Conservation (phyloP, 2,797 vertebrate genomes). For the Siniperca undulata region DNA sequence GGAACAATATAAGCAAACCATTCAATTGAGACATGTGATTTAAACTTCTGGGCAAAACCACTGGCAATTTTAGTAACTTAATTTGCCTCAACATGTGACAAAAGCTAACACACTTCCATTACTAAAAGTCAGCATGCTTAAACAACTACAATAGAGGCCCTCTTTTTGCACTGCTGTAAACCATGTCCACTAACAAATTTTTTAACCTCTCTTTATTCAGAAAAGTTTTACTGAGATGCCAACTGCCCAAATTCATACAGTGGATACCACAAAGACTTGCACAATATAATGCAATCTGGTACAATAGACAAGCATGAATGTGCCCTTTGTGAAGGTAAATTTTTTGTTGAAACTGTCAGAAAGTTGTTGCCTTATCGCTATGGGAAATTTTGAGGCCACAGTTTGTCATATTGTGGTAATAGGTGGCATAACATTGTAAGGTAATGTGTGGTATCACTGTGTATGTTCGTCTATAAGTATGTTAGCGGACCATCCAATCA, state of each 20-base stretch:
- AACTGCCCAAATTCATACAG: neutral
- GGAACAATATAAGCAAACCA: neutral
- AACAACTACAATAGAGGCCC: neutral
- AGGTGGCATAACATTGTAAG: neutral
- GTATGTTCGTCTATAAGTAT: neutral
- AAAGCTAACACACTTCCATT: neutral
- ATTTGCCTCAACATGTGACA: neutral
- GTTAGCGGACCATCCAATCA: neutral
- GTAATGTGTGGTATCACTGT: neutral
- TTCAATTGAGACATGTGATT: slow-evolving; percentile 18
- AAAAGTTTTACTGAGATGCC: neutral
- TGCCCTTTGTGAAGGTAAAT: neutral
- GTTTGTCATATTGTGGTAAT: neutral
- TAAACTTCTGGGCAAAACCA: slow-evolving; percentile 5
- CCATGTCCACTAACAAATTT: neutral
- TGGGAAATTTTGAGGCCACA: neutral
- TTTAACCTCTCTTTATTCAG: neutral
- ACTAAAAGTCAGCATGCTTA: neutral
- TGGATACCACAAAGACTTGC: neutral
- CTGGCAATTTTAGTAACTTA: neutral
- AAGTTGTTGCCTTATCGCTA: neutral
- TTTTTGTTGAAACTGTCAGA: neutral
- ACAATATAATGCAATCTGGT: neutral
- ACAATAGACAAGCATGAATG: neutral
- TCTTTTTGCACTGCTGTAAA: neutral